A percentile compares a stretch with the other conserved stretches of the same genome.
Conservation (phyloP, 1,140 invertebrate genomes). For the Radopholus similis region DNA sequence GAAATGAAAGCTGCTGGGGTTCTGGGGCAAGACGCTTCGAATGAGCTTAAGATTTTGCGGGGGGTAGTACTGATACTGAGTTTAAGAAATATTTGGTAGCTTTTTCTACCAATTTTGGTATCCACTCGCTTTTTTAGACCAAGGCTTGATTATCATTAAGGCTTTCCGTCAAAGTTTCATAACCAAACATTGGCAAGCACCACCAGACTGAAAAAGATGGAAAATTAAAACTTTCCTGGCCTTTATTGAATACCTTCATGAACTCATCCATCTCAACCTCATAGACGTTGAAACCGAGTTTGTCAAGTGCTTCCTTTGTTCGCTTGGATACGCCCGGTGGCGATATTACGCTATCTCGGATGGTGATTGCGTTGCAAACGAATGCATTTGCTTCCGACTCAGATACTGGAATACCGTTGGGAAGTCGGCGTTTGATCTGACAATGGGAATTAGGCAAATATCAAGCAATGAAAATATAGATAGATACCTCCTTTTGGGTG, state of each 20-base stretch:
- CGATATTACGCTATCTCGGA: conserved; percentile 53
- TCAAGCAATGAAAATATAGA: background rate
- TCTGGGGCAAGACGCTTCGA: too few species aligned
- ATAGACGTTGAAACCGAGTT: conserved; percentile 46
- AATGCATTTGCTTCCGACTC: conserved; percentile 54
- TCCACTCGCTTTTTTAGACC: too few species aligned
- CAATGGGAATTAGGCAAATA: conserved; percentile 1
- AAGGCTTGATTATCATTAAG: too few species aligned
- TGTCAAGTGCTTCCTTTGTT: conserved; percentile 34
- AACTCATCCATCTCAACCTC: conserved; percentile 60
- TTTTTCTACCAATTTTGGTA: too few species aligned
- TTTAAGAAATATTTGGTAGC: too few species aligned
- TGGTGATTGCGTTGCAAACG: conserved; percentile 58
- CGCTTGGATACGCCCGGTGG: conserved; percentile 47
- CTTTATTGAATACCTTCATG: conserved; percentile 40
- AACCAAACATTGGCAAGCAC: conserved; percentile 58
- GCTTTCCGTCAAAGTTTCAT: conserved; percentile 55
- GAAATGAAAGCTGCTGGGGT: too few species aligned
- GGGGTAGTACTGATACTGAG: too few species aligned
- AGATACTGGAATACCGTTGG: conserved; percentile 51
- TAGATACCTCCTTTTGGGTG: conserved; percentile 49
- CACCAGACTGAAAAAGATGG: conserved; percentile 37
- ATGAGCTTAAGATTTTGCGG: too few species aligned
- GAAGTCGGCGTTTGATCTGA: conserved; percentile 50
- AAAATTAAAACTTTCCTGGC: background rate